Conservation (phyloP, 2,797 vertebrate genomes). For the Vireo griseus region DNA sequence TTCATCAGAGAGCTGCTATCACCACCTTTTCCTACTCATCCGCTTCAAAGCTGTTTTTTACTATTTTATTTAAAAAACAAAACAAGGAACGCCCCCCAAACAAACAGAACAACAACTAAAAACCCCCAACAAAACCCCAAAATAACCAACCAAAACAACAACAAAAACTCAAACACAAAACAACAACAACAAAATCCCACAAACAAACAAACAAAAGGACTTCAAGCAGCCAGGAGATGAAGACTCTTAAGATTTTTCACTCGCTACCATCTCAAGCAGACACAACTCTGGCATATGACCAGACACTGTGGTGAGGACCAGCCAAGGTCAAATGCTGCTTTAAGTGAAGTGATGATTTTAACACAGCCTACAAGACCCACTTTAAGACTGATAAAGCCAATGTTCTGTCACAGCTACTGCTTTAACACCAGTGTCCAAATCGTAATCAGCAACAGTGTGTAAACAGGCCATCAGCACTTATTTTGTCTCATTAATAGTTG, state of each 20-base stretch:
- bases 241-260: not conserved
- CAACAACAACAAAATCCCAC: not conserved
- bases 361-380: not conserved
- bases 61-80: not conserved
- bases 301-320: not conserved
- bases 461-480: not conserved
- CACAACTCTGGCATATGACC: not conserved
- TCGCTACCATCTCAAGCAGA: not conserved
- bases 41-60: not conserved
- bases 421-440: not conserved
- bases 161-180: not conserved
- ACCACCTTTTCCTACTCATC: not conserved
- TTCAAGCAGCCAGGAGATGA: not conserved
- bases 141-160: not conserved
- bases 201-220: not conserved
- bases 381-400: not conserved
- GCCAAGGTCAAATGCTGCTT: not conserved
- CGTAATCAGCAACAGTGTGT: rapidly evolving
- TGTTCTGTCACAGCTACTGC: not conserved
- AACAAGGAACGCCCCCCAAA: not conserved
- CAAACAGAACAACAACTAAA: not conserved
- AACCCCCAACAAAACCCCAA: rapidly evolving
- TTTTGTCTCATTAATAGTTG: not conserved
- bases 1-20: not conserved
- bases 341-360: not conserved